These are phyloP conservation scores for Liolophura sinensis DNA, from an alignment of 1,140 invertebrate species.

Conservation along the genomic window DNA sequence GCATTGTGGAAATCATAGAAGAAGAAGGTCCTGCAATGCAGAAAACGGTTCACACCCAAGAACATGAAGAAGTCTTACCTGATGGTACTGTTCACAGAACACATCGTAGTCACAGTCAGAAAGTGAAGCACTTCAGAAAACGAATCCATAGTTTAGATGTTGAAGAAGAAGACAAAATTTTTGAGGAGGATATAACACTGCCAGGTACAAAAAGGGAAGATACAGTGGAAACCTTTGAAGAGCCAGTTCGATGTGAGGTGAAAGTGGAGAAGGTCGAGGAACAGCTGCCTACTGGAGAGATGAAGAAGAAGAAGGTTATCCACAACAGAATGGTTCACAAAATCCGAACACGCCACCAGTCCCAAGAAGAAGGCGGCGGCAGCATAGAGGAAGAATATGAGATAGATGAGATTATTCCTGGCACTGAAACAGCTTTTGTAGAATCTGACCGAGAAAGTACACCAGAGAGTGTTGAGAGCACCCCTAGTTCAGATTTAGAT, in stretches of 20 bases:
- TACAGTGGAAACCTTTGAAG: conserved; percentile 48
- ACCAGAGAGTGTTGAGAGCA: too few species aligned
- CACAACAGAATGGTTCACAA: conserved; percentile 44
- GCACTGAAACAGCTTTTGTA: conserved; percentile 43
- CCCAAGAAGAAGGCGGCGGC: conserved; percentile 36
- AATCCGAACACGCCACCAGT: conserved; percentile 38
- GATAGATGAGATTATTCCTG: conserved; percentile 48
- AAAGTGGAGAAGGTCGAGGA: conserved; percentile 51
- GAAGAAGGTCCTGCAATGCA: conserved; percentile 31
- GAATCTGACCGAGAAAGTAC: too few species aligned
- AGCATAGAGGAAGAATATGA: conserved; percentile 30
- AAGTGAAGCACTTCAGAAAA: conserved; percentile 30
- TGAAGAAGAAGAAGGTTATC: conserved; percentile 39
- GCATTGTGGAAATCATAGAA: conserved; percentile 25
- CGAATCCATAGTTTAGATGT: conserved; percentile 19
- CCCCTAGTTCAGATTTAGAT: too few species aligned
- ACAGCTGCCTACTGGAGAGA: conserved; percentile 47
- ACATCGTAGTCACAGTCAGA: conserved; percentile 32
- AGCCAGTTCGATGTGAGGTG: conserved; percentile 41
- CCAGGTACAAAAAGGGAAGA: conserved; percentile 32
- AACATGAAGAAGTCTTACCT: conserved; percentile 42
- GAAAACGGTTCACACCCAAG: conserved; percentile 30
- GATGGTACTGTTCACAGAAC: conserved; percentile 49
- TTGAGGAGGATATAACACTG: conserved; percentile 29
- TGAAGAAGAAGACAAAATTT: conserved; percentile 8